Conservation (phyloP, 2,113 vertebrate genomes). For the Zingel zingel region DNA sequence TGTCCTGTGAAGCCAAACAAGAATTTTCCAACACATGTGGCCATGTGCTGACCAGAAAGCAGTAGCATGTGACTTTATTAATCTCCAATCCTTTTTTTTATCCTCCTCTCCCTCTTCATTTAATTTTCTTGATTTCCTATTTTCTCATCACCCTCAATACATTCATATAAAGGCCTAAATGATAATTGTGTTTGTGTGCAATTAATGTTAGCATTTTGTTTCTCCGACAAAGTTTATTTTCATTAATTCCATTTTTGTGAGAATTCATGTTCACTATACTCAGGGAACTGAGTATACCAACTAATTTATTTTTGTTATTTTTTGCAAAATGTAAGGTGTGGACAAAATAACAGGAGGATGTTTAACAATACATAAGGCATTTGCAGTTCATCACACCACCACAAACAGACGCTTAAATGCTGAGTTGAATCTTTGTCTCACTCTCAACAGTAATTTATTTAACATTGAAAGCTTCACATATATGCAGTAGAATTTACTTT, state of each 20-base stretch:
- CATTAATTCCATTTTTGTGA: background rate
- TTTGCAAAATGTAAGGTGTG: background rate
- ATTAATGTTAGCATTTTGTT: no score
- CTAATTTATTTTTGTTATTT: background rate
- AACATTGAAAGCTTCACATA: background rate
- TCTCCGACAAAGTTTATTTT: background rate
- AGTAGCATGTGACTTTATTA: slow-evolving; percentile 7
- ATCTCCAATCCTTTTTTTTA: background rate
- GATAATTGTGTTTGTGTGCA: no score
- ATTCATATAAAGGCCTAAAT: no score
- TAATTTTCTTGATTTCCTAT: background rate
- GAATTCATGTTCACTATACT: background rate
- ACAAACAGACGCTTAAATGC: background rate
- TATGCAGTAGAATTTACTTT: background rate
- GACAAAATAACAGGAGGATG: background rate
- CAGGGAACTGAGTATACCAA: background rate
- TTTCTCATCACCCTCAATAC: background rate
- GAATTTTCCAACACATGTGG: background rate
- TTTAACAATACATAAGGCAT: background rate
- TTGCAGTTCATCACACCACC: background rate
- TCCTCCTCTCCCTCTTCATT: background rate
- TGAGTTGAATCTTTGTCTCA: background rate
- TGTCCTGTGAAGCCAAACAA: slow-evolving; percentile 16
- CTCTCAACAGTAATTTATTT: background rate
- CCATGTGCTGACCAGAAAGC: slow-evolving; percentile 12